Base-by-base conservation (phyloP, 1,140 invertebrate species). In the Muscidifurax raptorellus region DNA sequence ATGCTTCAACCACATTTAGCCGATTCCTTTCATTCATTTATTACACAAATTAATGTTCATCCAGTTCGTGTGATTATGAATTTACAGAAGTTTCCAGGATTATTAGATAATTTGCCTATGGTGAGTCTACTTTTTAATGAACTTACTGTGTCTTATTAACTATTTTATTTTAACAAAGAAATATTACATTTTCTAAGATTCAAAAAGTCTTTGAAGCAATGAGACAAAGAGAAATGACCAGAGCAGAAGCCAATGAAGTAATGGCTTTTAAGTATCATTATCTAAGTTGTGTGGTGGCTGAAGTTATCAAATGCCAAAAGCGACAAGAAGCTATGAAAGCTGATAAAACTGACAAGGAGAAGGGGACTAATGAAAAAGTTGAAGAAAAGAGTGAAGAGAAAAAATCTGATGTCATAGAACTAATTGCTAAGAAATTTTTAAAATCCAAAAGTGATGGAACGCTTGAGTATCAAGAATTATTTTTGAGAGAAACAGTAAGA, bases 201-300 rank as follows among this genome's bases (percentile, higher is more conserved):
- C 90, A 95, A 83, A 97, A 96, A 90, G 96, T 98, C 0, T 93
- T 99, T 79, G 96, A 98, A 88, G 89, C 96, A 66, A 95, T 99
- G 93, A 96, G 96, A 89, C 97, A 98, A 85, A 96, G 95, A 87
- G 96, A 99, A 94, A 98, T 99, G 96, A 96, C 97, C 82, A 94
- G 95, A 87, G 94, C 94, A 71, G 97, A 98, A 82, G 95, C 95
- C 0, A 99, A 99, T 92, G 98, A 99, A 94, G 95, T 99, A 9
- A 96, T 98, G 94, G 96, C 97, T 1, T 97, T 99, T 85, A 99
- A 99, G 90, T 96, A 97, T 89, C 97, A 98, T 91, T 98, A 98
- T 90, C 92, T 98, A 1, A 94, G 95, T 52, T 97, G 95, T 90
- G 94, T 98, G 75, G 92, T 98, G 15, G 94, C 93, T 64, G 96